Evolutionary conservation across 2,113 vertebrate genomes (phyloP), one percentile per base, ranked within the genome.

Genomic region (Syrmaticus mikado): DNA sequence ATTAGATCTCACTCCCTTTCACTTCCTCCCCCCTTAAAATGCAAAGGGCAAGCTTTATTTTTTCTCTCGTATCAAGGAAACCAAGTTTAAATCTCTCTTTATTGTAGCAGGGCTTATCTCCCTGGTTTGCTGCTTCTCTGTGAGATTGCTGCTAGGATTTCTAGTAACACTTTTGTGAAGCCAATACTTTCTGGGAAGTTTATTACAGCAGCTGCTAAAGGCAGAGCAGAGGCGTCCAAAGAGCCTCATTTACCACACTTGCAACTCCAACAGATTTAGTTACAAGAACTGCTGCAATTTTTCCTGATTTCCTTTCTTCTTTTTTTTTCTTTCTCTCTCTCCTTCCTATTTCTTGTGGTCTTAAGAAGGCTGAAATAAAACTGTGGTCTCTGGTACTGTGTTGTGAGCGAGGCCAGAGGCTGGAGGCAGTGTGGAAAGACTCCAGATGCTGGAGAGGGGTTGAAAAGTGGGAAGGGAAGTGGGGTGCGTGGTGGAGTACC

Each of bases 171-270:
- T 87, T 81, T 34, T 5, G 40, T 27, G 36, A 93, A 46, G 78
- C 79, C 91, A 90, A 25, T 84, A 55, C 83, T 77, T 89, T 90
- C 76, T 58, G 66, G 95, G 88, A 97, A 96, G 87, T 86, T 97
- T 70, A 92, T 76, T 85, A 77, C 75, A 87, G 92, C 94, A 89
- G 83, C 96, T 89, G 87, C 30, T 88, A 64, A 93, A 95, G 68
- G 85, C 87, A 82, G 75, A 87, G 65, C 25, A 40, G 64, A 41
- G 48, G 61, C 20, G 0, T 90, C 90, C 94, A 72, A 85, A 68
- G 21, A 50, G 52, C 3, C 5, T 1, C 36, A 65, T 20, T 58
- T 76, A 78, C 89, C 62, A 79, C 58, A 67, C 83, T 96, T 92
- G 79, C 18, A 94, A 71, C 81, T 89, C 40, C 12, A 61, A 10